Percentiles rank a stretch among this genome's conserved stretches.
phyloP scores from a whole-genome alignment of 2,888 invertebrate genomes.

The Hartigia nigra region DNA sequence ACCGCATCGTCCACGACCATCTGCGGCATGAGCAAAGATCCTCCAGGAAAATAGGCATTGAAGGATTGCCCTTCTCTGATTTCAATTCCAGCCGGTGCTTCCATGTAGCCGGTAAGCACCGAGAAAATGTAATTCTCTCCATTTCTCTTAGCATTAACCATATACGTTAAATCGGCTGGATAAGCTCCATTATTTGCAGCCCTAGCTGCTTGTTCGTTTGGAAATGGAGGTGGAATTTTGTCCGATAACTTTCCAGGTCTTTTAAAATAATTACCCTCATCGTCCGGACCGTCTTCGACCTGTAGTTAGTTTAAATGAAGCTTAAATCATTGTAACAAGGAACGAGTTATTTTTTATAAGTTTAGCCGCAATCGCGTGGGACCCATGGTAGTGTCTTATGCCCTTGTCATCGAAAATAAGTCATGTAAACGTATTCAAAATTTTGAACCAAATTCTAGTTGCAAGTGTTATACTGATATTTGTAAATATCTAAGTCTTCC shows the following conservation, averaged over 20 bases:
- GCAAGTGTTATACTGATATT: background rate
- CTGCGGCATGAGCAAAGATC: conserved; percentile 90
- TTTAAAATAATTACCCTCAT: conserved; percentile 86
- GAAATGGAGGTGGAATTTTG: conserved; percentile 88
- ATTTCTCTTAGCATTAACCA: conserved; percentile 84
- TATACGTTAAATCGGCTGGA: conserved; percentile 94
- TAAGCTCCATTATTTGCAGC: conserved; percentile 95
- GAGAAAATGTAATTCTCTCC: conserved; percentile 95
- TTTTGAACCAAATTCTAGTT: background rate
- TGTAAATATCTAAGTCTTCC: background rate
- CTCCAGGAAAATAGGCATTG: conserved; percentile 98
- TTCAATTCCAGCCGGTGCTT: conserved; percentile 88
- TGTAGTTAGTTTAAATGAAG: conserved; percentile 57
- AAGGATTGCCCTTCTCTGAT: conserved; percentile 91
- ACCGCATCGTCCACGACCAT: conserved; percentile 66
- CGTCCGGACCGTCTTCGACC: conserved; percentile 87
- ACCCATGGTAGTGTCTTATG: background rate
- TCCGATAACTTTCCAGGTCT: conserved; percentile 94
- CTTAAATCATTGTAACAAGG: background rate
- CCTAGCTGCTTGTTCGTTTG: conserved; percentile 95
- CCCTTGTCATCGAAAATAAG: background rate
- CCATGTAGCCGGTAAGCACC: conserved; percentile 92
- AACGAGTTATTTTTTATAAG: background rate
- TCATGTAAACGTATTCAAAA: background rate
- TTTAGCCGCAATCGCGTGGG: background rate